Evolutionary conservation across 2,888 invertebrate genomes (phyloP).

Genomic region (Metellina segmentata): DNA sequence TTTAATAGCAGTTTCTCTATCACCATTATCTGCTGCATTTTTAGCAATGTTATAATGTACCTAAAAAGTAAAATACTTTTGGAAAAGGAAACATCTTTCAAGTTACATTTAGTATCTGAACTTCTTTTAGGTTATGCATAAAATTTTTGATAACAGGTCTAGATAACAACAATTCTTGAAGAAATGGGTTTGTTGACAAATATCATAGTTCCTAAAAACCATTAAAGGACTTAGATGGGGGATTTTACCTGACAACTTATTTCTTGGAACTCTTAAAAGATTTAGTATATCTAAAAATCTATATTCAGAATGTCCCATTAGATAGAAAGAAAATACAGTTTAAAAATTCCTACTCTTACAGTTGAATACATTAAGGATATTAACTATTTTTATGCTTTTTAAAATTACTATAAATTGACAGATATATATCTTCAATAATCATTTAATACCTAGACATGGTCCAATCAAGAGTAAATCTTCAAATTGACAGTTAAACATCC

Average conservation of each 20-base stretch:
- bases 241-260: no score
- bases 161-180: no score
- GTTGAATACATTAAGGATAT: no score
- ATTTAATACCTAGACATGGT: background rate
- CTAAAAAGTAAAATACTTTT: slow-evolving; percentile 77
- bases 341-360: no score
- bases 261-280: no score
- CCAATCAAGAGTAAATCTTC: background rate
- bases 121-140: background rate
- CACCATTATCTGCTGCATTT: slow-evolving; percentile 88
- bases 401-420: background rate
- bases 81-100: background rate
- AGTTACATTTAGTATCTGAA: background rate
- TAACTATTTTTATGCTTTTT: background rate
- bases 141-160: no score
- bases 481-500: background rate
- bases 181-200: no score
- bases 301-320: no score
- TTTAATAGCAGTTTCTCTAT: slow-evolving; percentile 86
- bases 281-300: no score
- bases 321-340: no score
- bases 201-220: no score
- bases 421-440: background rate
- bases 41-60: slow-evolving; percentile 95
- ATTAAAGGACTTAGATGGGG: no score